phyloP scores from a whole-genome alignment of 1,140 invertebrate genomes.

The Eurosta solidaginis region DNA sequence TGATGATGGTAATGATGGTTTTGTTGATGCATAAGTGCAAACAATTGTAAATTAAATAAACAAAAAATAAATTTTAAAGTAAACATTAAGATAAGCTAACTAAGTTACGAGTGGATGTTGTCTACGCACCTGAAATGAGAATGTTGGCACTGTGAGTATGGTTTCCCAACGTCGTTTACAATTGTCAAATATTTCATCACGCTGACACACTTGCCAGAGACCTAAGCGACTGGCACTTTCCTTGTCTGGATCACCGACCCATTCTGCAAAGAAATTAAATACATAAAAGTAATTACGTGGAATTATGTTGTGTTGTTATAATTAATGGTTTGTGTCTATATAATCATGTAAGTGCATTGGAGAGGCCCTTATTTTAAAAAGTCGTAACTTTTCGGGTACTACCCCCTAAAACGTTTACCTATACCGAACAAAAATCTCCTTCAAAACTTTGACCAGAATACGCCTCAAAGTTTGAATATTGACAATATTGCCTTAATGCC shows the following conservation, averaged over 20 bases:
- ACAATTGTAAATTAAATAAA: constrained; percentile 29
- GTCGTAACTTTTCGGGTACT: no score
- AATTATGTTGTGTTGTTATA: not conserved
- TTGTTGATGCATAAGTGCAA: not conserved
- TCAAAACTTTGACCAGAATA: no score
- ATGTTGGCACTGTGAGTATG: constrained; percentile 78
- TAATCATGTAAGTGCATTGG: no score
- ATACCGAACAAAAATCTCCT: no score
- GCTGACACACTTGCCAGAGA: constrained; percentile 84
- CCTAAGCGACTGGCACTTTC: constrained; percentile 89
- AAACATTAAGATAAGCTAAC: not conserved
- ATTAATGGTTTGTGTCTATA: not conserved
- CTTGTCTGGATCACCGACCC: constrained; percentile 82
- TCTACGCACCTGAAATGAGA: constrained; percentile 68
- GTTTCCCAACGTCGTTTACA: constrained; percentile 85
- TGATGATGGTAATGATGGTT: not conserved
- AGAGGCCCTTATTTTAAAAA: no score
- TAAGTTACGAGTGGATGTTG: not conserved
- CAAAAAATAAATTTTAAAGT: not conserved
- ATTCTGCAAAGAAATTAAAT: constrained; percentile 66
- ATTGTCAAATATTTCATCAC: constrained; percentile 71
- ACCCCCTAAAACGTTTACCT: no score
- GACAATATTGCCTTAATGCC: no score
- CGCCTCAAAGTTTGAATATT: no score
- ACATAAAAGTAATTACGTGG: not conserved